phyloP scores from a whole-genome alignment of 2,888 invertebrate genomes.

The Lochmaea crataegi region DNA sequence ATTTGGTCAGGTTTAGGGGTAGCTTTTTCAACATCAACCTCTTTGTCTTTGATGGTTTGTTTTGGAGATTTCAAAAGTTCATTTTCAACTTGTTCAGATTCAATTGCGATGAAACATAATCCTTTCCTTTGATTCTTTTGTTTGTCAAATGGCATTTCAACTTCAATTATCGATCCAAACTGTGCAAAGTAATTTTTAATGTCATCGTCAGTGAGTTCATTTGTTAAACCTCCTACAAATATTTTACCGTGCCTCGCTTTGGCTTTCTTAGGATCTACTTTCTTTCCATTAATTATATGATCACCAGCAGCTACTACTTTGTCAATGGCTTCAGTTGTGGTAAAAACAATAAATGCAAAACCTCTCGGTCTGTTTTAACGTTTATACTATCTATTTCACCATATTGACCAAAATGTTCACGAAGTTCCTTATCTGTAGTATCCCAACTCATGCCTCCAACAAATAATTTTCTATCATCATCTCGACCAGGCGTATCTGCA shows the following conservation, averaged over 20 bases:
- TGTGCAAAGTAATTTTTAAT: conserved; percentile 92
- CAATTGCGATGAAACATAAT: conserved; percentile 98
- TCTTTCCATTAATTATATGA: conserved; percentile 94
- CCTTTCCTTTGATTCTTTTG: conserved; percentile 96
- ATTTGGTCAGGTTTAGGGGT: conserved; percentile 89
- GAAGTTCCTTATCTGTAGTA: conserved; percentile 95
- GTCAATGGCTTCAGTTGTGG: conserved; percentile 87
- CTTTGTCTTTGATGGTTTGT: conserved; percentile 92
- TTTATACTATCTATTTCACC: conserved; percentile 97
- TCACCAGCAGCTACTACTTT: conserved; percentile 90
- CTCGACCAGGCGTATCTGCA: conserved; percentile 81
- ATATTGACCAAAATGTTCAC: conserved; percentile 93
- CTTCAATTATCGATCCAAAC: conserved; percentile 92
- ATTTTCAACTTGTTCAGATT: conserved; percentile 93
- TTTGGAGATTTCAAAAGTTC: conserved; percentile 92
- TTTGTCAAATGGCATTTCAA: conserved; percentile 98
- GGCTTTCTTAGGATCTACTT: conserved; percentile 95
- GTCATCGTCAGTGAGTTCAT: conserved; percentile 92
- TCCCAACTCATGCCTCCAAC: conserved; percentile 99
- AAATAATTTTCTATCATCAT: conserved; percentile 96
- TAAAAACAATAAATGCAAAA: conserved; percentile 97
- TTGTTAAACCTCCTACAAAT: conserved; percentile 94
- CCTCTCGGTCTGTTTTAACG: conserved; percentile 97
- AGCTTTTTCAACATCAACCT: conserved; percentile 95
- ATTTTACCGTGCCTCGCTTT: conserved; percentile 96